Percentiles rank a stretch among this genome's conserved stretches.
phyloP scores from a whole-genome alignment of 2,113 vertebrate genomes.

The Suncus etruscus region DNA sequence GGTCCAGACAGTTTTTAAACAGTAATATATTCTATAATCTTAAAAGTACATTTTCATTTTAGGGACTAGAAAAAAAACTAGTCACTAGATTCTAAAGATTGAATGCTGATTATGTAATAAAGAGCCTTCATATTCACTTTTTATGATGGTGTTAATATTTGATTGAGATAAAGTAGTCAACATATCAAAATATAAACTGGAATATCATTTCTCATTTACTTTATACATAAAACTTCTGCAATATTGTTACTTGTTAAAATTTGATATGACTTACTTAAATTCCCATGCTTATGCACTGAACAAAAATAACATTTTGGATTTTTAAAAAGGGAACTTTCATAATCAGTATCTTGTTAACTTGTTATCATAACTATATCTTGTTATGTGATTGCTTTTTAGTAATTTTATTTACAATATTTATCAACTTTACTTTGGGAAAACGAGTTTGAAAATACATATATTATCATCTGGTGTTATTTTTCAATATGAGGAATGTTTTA shows the following conservation, averaged over 20 bases:
- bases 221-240: conserved; percentile 35
- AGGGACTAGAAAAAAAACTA: neutral
- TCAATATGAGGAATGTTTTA: conserved; percentile 67
- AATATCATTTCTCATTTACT: neutral
- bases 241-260: neutral
- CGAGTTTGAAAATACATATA: conserved; percentile 34
- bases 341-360: neutral
- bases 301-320: neutral
- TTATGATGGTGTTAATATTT: conserved; percentile 22
- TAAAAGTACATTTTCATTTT: conserved; percentile 34
- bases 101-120: neutral
- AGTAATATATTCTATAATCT: neutral
- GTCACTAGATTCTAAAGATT: conserved; percentile 29
- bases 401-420: conserved; percentile 35
- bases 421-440: neutral
- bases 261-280: neutral
- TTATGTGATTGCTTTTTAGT: neutral
- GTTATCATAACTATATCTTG: neutral
- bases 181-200: neutral
- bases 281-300: conserved; percentile 5
- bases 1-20: conserved; percentile 25
- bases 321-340: neutral
- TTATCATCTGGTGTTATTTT: conserved; percentile 61
- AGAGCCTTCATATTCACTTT: neutral
- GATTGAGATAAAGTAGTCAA: neutral